A percentile compares a stretch with the other conserved stretches of the same genome.
phyloP scores from a whole-genome alignment of 2,797 vertebrate genomes.

The Acanthiza pusilla region DNA sequence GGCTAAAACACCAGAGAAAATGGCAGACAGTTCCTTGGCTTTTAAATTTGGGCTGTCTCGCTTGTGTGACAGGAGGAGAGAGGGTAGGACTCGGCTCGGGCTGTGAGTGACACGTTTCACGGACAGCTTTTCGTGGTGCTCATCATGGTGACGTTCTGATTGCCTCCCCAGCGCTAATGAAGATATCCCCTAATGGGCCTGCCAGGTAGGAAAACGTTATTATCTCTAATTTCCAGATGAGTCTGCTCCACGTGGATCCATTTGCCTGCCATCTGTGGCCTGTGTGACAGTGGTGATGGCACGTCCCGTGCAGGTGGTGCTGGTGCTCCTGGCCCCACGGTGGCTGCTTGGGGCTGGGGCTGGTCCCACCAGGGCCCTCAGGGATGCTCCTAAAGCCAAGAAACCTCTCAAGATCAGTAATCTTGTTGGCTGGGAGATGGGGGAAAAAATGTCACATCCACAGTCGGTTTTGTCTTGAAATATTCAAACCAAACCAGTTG shows the following conservation, averaged over 20 bases:
- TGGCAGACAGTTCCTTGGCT: slow-evolving; percentile 47
- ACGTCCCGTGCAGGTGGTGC: not conserved
- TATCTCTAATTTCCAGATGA: slow-evolving; percentile 18
- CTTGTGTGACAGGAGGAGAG: not conserved
- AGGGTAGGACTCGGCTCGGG: not conserved
- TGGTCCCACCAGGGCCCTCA: fast-evolving
- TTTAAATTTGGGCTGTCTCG: not conserved
- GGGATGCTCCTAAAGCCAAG: not conserved
- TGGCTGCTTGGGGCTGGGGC: not conserved
- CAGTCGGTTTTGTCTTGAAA: not conserved
- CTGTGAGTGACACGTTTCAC: not conserved
- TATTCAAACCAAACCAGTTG: not conserved
- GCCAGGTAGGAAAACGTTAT: not conserved
- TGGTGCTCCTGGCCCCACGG: not conserved
- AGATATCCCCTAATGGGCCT: not conserved
- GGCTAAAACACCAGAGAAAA: slow-evolving; percentile 40
- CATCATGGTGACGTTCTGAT: not conserved
- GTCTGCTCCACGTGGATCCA: not conserved
- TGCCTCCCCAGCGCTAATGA: not conserved
- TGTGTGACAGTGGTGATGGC: fast-evolving
- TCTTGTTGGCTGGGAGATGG: not conserved
- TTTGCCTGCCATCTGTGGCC: not conserved
- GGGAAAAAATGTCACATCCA: not conserved
- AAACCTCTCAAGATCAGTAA: not conserved
- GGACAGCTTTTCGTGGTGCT: not conserved